Evolutionary conservation across 2,113 vertebrate genomes (phyloP).

Genomic region (Macquaria ambigua): DNA sequence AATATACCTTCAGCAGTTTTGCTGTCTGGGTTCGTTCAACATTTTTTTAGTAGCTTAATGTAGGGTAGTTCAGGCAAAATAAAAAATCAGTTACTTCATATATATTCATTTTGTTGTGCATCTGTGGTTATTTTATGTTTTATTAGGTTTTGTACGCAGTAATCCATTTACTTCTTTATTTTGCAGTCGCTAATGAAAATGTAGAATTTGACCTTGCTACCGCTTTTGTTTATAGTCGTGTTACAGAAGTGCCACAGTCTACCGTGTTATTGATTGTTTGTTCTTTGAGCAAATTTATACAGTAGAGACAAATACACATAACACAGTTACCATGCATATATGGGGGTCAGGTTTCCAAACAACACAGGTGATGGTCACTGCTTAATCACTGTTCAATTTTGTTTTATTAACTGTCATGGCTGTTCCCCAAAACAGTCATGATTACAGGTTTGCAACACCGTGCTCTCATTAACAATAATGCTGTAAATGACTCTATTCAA

Average conservation of each 20-base stretch:
- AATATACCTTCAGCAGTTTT: conserved; percentile 68
- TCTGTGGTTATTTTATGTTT: conserved; percentile 27
- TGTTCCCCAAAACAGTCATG: neutral
- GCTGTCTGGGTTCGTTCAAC: conserved; percentile 48
- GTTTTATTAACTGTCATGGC: neutral
- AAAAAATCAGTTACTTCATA: conserved; percentile 44
- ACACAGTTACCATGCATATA: neutral
- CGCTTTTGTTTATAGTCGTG: conserved; percentile 16
- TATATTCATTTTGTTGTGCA: conserved; percentile 49
- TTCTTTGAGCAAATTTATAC: conserved; percentile 30
- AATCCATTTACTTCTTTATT: conserved; percentile 34
- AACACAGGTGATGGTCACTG: neutral
- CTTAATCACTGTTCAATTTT: neutral
- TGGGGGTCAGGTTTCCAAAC: neutral
- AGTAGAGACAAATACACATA: neutral
- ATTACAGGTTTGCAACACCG: neutral
- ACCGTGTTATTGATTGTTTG: conserved; percentile 30
- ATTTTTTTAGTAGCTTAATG: conserved; percentile 46
- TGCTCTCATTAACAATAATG: neutral
- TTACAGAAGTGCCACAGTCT: conserved; percentile 13
- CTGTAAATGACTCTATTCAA: neutral
- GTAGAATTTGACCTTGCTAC: conserved; percentile 9
- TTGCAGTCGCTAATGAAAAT: conserved; percentile 30
- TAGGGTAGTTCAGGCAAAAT: conserved; percentile 26
- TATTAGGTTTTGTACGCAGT: conserved; percentile 9